phyloP scores from a whole-genome alignment of 2,113 vertebrate species.

The Trachemys scripta region DNA sequence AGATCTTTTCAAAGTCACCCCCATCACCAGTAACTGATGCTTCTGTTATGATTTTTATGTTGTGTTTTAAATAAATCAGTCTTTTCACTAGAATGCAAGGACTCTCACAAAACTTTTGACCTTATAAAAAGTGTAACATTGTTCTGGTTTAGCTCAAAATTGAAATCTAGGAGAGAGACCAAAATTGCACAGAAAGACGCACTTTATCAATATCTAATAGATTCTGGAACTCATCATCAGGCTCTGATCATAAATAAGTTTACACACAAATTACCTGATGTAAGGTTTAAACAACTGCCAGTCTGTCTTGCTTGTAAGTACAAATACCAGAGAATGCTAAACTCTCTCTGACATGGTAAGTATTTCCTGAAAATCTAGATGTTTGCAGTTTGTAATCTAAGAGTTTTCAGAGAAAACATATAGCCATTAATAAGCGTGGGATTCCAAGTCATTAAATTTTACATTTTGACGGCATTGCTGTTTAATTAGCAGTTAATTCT shows the following conservation, averaged over 20 bases:
- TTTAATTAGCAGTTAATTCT: background rate
- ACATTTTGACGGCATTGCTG: background rate
- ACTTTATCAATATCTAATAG: background rate
- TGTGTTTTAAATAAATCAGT: background rate
- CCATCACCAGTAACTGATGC: fast-evolving
- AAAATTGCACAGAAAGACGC: background rate
- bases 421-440: background rate
- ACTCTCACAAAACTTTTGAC: background rate
- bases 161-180: background rate
- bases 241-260: background rate
- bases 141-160: background rate
- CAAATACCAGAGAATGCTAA: background rate
- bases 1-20: background rate
- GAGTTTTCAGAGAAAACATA: background rate
- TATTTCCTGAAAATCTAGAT: background rate
- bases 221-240: background rate
- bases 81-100: background rate
- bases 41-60: background rate
- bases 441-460: background rate
- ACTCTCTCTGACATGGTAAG: fast-evolving
- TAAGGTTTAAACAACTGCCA: background rate
- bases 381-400: background rate
- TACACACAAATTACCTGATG: background rate
- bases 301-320: background rate
- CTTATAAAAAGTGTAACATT: background rate